Evolutionary conservation across 2,797 vertebrate species (phyloP), one percentile per base, ranked within the genome.

Genomic region (Mionectes olivaceus): DNA sequence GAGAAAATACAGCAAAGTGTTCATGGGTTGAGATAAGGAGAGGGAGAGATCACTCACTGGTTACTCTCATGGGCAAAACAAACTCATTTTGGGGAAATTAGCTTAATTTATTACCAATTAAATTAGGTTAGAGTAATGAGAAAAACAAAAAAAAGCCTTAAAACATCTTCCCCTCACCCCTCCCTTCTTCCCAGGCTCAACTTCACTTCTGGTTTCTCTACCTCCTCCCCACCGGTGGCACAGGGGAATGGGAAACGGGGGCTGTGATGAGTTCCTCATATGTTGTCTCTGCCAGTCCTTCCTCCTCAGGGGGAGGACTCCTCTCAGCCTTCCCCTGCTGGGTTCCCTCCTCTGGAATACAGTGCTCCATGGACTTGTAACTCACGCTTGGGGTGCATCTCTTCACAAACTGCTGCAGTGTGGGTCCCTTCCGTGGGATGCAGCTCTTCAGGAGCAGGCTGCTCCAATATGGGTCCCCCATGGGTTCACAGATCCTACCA

Each of bases 271-370:
- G 39, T 39, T 59, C 33, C 39, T 52, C n/a, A 19, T 21, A 6
- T 11, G 21, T 14, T 74, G 9, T 22, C 53, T 52, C 19, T 80
- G 6, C 24, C 30, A 5, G 9, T 53, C 39, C 21, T 41, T 59
- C 60, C 39, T 80, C 19, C 52, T 46, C 44, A 14, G 7, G 23
- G 17, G 23, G 16, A 65, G 60, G 21, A 59, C 17, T 59, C 24
- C 13, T 73, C 28, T 30, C 0, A 0, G 6, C 10, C 24, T 30
- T 44, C 7, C 11, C 5, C 21, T 24, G 2, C 35, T 53, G 19
- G 9, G 13, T 22, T 44, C 39, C 28, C 41, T 44, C 30, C 30
- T 22, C n/a, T 32, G 21, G 21, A 30, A 63, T 28, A 23, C 28
- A 17, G 13, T 63, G 5, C 28, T 43, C 60, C 28, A 63, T 43